Base-by-base conservation (phyloP, 2,888 invertebrate genomes). In the Gasteruption jaculator region DNA sequence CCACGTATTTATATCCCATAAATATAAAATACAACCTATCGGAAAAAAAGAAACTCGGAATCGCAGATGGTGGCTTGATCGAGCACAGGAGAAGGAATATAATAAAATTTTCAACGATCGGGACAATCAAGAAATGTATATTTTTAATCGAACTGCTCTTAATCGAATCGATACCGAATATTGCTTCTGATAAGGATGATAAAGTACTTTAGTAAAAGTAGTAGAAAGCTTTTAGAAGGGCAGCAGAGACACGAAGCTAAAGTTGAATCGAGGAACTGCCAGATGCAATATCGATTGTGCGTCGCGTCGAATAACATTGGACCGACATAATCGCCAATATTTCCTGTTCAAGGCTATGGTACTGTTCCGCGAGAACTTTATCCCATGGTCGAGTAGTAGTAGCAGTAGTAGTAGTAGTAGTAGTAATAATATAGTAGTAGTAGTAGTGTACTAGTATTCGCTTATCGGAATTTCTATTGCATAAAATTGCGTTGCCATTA, bases 221-320 rank as follows among this genome's bases (percentile, higher is more conserved):
- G n/a, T n/a, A n/a, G n/a, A n/a, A n/a, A n/a, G 46, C 41, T 44
- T 41, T 38, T 44, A 41, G 48, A 40, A 41, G 40, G 41, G 30
- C 26, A 6, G 29, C 30, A 20, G 16, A 30, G 4, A 29, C 35
- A 39, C 19, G 24, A 46, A 50, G 50, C 48, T 40, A 54, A 56
- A 54, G 45, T 46, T 48, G 48, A 53, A 57, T 53, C 49, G 60
- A 60, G 54, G 48, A 38, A 46, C 53, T 55, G 60, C 54, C 54
- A 54, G 49, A 52, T 43, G 50, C 57, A 49, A 52, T 51, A 55
- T 49, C 48, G 41, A 44, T 37, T 45, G 39, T 40, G 49, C 43
- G 33, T 48, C 44, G 36, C 33, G 43, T 43, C 41, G 48, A 49
- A 56, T 56, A 55, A 48, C 47, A 46, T 34, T 48, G 45, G 24